These are phyloP conservation scores for Acipenser transmontanus DNA, from an alignment of 2,797 vertebrate species.

Conservation along the genomic window DNA sequence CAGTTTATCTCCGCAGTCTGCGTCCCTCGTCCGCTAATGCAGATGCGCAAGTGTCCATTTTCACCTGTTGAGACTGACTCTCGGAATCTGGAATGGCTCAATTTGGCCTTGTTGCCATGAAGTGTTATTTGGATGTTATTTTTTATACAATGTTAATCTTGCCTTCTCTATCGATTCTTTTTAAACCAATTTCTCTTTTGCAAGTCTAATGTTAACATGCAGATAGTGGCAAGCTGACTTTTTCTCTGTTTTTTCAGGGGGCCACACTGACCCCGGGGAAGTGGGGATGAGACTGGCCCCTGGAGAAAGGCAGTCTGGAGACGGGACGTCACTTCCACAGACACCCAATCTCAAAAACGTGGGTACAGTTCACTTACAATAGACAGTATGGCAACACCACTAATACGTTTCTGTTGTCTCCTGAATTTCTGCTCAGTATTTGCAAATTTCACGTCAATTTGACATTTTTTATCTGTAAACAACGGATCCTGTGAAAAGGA, in stretches of 20 bases:
- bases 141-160: too few species aligned
- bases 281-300: slow-evolving; percentile 70
- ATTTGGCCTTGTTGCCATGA: too few species aligned
- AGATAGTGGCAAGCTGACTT: background rate
- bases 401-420: slow-evolving; percentile 19
- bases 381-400: slow-evolving; percentile 15
- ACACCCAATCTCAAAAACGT: slow-evolving; percentile 93
- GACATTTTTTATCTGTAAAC: too few species aligned
- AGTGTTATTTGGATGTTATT: too few species aligned
- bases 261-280: slow-evolving; percentile 71
- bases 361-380: slow-evolving; percentile 37
- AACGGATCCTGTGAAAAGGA: too few species aligned
- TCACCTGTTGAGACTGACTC: too few species aligned
- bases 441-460: too few species aligned
- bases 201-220: background rate
- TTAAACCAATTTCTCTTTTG: background rate
- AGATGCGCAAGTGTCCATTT: too few species aligned
- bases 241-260: slow-evolving; percentile 41
- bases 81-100: too few species aligned
- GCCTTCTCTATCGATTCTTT: background rate
- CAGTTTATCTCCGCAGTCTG: too few species aligned
- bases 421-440: background rate
- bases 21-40: too few species aligned
- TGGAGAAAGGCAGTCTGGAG: slow-evolving; percentile 92
- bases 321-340: slow-evolving; percentile 93